phyloP scores from a whole-genome alignment of 2,888 invertebrate genomes.

The Leucophenga maculata region DNA sequence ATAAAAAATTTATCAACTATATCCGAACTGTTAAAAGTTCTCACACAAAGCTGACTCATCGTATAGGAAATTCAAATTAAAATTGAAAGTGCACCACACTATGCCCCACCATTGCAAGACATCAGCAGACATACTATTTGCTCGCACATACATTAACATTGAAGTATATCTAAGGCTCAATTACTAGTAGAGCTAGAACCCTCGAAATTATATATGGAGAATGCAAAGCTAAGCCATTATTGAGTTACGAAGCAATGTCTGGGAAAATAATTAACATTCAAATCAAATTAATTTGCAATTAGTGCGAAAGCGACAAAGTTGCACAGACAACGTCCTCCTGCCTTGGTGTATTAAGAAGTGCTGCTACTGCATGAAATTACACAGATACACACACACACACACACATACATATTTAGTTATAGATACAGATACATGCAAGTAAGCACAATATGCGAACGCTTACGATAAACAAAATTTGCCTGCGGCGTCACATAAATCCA shows the following conservation, averaged over 20 bases:
- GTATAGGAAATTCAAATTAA: no score
- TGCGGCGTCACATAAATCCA: neutral
- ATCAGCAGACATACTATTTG: no score
- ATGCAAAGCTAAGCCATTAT: neutral
- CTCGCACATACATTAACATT: no score
- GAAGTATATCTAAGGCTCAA: no score
- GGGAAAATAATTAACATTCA: conserved; percentile 53
- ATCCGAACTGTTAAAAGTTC: no score
- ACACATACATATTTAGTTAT: neutral
- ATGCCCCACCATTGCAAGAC: no score
- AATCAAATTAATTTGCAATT: conserved; percentile 60
- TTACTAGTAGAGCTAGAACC: no score
- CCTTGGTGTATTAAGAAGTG: neutral
- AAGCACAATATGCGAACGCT: neutral
- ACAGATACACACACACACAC: neutral
- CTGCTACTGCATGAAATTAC: neutral
- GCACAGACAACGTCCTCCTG: conserved; percentile 14
- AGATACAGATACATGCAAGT: neutral
- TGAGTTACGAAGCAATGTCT: conserved; percentile 36
- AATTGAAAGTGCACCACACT: no score
- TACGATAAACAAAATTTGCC: neutral
- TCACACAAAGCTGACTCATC: no score
- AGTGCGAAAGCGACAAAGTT: conserved; percentile 34
- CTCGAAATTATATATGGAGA: no score
- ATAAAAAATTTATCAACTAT: no score